Conservation (phyloP, 2,888 invertebrate species). For the Brachyopa scutellaris region DNA sequence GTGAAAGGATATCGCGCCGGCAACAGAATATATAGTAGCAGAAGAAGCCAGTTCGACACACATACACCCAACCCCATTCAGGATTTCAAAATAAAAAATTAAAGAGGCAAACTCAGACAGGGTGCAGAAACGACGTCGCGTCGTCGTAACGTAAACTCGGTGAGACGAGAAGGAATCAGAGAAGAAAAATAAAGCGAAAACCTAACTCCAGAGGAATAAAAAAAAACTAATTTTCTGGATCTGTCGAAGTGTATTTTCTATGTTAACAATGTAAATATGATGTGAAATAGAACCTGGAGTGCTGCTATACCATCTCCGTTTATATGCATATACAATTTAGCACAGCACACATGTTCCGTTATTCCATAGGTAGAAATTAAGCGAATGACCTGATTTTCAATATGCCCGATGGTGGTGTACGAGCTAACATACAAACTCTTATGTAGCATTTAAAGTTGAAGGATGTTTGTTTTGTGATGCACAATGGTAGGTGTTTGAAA, state of each 20-base stretch:
- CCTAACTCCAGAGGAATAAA: constrained; percentile 27
- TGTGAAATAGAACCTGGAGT: constrained; percentile 15
- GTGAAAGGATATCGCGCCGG: constrained; percentile 29
- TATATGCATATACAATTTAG: too few species aligned
- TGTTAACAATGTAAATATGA: constrained; percentile 38
- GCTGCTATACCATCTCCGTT: neutral
- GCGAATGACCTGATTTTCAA: constrained; percentile 56
- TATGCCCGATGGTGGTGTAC: constrained; percentile 3
- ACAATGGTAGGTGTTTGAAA: neutral
- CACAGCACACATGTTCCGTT: constrained; percentile 14
- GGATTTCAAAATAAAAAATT: constrained; percentile 42
- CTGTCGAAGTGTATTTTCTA: constrained; percentile 48
- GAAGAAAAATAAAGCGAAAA: neutral
- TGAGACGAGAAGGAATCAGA: constrained; percentile 11
- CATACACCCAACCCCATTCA: constrained; percentile 29
- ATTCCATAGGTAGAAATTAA: constrained; percentile 44
- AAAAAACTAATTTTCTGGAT: constrained; percentile 31
- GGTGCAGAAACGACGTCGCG: constrained; percentile 16
- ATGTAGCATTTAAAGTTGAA: constrained; percentile 24
- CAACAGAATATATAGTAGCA: neutral
- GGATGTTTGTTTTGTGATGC: constrained; percentile 15
- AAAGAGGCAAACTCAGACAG: constrained; percentile 52
- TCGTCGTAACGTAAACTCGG: constrained; percentile 9
- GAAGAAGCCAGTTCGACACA: constrained; percentile 1
- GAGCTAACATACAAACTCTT: too few species aligned